Percentiles rank a stretch among this genome's conserved stretches.
Conservation (phyloP, 2,888 invertebrate species). For the Pelosia muscerda region DNA sequence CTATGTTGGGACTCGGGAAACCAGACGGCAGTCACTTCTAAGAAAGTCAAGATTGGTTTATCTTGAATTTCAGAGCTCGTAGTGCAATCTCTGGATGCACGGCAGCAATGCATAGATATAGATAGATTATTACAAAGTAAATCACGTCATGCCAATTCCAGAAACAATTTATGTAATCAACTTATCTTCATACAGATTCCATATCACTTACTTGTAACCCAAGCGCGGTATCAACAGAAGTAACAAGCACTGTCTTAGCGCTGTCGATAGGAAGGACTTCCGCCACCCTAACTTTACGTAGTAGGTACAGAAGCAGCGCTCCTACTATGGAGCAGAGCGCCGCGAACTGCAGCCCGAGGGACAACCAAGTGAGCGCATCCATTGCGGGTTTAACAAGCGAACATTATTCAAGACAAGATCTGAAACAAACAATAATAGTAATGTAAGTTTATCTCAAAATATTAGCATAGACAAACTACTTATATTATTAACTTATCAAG, state of each 20-base stretch:
- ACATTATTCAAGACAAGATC: constrained; percentile 67
- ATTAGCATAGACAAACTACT: neutral
- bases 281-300: constrained; percentile 90
- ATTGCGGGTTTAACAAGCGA: constrained; percentile 78
- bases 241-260: constrained; percentile 92
- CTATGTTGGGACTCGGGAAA: too few species aligned
- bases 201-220: constrained; percentile 89
- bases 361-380: constrained; percentile 93
- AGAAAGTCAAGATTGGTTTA: too few species aligned
- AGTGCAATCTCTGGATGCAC: too few species aligned
- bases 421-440: constrained; percentile 61
- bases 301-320: constrained; percentile 92
- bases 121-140: neutral
- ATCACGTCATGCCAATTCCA: too few species aligned
- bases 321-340: constrained; percentile 94
- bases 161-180: too few species aligned
- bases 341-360: constrained; percentile 92
- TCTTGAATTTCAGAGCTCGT: too few species aligned
- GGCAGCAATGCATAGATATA: too few species aligned
- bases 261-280: constrained; percentile 87
- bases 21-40: too few species aligned
- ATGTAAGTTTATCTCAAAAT: neutral
- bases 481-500: neutral
- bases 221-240: constrained; percentile 92
- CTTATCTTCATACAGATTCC: neutral